phyloP scores from a whole-genome alignment of 2,113 vertebrate genomes.

The Indicator indicator region DNA sequence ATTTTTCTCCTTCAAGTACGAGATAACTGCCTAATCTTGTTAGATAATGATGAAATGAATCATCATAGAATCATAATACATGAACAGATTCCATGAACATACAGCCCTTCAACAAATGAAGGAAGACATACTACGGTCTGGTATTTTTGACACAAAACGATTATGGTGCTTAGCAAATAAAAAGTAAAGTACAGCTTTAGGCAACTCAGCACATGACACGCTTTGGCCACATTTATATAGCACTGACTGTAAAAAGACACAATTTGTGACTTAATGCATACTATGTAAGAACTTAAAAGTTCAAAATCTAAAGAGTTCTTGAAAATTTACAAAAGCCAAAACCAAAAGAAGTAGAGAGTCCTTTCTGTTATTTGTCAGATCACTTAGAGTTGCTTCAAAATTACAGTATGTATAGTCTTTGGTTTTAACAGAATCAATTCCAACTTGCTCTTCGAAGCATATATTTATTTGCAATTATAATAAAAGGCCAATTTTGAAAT shows the following conservation, averaged over 20 bases:
- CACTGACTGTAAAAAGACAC: conserved; percentile 36
- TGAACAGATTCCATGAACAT: neutral
- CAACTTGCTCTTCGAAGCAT: conserved; percentile 7
- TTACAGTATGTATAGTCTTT: conserved; percentile 27
- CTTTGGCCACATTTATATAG: conserved; percentile 47
- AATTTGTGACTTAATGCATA: neutral
- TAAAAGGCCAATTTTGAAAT: neutral
- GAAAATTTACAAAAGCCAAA: conserved; percentile 34
- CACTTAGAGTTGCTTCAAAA: neutral
- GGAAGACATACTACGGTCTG: conserved; percentile 7
- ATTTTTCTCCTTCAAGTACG: neutral
- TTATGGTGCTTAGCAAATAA: conserved; percentile 50
- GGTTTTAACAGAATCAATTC: conserved; percentile 38
- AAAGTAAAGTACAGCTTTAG: conserved; percentile 32
- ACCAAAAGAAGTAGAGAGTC: neutral
- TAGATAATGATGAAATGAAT: neutral
- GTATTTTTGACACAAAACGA: conserved; percentile 39
- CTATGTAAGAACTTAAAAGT: neutral
- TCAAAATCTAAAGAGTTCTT: conserved; percentile 9
- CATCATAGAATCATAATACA: neutral
- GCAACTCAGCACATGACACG: neutral
- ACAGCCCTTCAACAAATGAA: conserved; percentile 15
- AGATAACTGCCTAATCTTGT: neutral
- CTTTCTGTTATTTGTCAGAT: conserved; percentile 9
- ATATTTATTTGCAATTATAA: conserved; percentile 10